phyloP scores from a whole-genome alignment of 1,140 invertebrate genomes.

The Monochamus saltuarius region DNA sequence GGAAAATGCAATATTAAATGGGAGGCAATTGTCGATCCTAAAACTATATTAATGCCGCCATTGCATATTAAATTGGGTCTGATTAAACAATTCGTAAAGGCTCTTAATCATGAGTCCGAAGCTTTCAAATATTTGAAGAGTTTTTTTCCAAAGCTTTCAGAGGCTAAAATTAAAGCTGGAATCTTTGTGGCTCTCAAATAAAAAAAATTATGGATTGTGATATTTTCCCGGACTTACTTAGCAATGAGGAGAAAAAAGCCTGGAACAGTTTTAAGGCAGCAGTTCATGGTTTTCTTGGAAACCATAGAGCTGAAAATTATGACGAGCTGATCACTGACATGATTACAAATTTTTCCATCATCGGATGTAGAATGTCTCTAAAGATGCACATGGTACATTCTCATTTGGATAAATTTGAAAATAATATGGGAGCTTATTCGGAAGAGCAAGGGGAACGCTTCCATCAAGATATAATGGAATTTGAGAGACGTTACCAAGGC shows the following conservation, averaged over 20 bases:
- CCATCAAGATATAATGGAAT: slow-evolving; percentile 50
- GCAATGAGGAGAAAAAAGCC: not conserved
- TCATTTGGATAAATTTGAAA: slow-evolving; percentile 48
- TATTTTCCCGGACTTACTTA: slow-evolving; percentile 1
- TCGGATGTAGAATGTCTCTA: slow-evolving; percentile 44
- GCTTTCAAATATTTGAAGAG: slow-evolving; percentile 29
- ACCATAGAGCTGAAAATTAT: slow-evolving; percentile 34
- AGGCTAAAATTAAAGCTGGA: slow-evolving; percentile 35
- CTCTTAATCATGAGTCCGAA: slow-evolving; percentile 28
- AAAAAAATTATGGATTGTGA: slow-evolving; percentile 1
- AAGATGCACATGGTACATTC: slow-evolving; percentile 49
- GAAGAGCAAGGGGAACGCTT: slow-evolving; percentile 38
- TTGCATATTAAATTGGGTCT: slow-evolving; percentile 43
- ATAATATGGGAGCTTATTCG: slow-evolving; percentile 46
- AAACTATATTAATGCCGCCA: slow-evolving; percentile 36
- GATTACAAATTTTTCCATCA: slow-evolving; percentile 29
- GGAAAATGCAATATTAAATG: no score
- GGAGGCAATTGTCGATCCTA: slow-evolving; percentile 29
- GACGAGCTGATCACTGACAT: slow-evolving; percentile 32
- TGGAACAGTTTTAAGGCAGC: slow-evolving; percentile 14
- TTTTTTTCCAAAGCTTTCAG: slow-evolving; percentile 23
- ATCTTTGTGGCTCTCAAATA: slow-evolving; percentile 25
- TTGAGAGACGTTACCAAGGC: slow-evolving; percentile 28
- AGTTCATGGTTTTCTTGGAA: slow-evolving; percentile 33
- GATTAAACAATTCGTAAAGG: slow-evolving; percentile 47